Conservation (phyloP, 2,797 vertebrate genomes). For the Sebastiscus albofasciatus region DNA sequence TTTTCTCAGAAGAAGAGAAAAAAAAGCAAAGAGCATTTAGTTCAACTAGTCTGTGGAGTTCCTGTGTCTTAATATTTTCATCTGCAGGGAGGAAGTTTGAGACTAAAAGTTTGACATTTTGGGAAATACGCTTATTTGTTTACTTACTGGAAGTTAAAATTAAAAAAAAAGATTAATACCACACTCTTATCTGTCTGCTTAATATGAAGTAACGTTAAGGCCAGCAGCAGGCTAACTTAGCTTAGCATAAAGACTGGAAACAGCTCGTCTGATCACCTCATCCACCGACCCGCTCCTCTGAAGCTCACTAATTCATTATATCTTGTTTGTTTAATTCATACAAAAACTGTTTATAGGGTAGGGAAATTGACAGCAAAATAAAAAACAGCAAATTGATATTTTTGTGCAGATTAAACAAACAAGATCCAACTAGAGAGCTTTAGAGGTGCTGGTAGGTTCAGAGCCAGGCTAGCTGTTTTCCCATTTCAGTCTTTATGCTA, state of each 20-base stretch:
- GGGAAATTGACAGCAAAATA: not conserved
- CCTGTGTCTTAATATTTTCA: constrained; percentile 61
- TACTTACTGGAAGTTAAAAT: not conserved
- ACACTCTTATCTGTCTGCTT: not conserved
- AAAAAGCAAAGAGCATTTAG: constrained; percentile 27
- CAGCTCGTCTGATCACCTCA: not conserved
- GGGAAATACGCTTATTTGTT: not conserved
- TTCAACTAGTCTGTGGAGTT: constrained; percentile 56
- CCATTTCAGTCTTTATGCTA: not conserved
- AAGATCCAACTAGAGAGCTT: not conserved
- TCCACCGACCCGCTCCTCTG: not conserved
- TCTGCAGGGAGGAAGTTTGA: constrained; percentile 58
- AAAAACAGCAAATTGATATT: not conserved
- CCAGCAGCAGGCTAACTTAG: not conserved
- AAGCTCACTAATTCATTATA: not conserved
- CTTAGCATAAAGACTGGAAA: not conserved
- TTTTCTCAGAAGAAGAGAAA: constrained; percentile 38
- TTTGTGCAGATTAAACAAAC: not conserved
- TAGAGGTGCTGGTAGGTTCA: not conserved
- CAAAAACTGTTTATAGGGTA: not conserved
- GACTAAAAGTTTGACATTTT: constrained; percentile 28
- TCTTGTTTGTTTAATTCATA: not conserved
- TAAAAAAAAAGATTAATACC: not conserved
- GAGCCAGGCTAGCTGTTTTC: not conserved
- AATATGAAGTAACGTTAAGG: not conserved